phyloP scores from a whole-genome alignment of 2,113 vertebrate genomes.

The Clarias gariepinus region DNA sequence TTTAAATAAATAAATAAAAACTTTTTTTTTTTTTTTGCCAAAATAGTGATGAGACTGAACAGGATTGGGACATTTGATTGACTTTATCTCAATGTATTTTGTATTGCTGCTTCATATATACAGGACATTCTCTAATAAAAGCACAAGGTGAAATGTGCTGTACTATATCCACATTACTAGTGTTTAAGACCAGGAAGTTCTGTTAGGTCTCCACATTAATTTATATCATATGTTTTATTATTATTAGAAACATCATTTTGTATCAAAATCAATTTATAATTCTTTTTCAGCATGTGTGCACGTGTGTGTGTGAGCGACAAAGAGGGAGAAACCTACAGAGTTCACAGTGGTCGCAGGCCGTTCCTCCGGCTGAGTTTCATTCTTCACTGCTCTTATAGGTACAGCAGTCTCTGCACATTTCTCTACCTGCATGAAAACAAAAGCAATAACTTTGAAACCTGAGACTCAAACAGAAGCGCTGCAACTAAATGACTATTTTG shows the following conservation, averaged over 20 bases:
- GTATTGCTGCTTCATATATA: neutral
- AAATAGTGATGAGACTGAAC: neutral
- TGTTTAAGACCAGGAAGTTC: neutral
- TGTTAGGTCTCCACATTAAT: neutral
- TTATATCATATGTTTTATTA: neutral
- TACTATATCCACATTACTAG: neutral
- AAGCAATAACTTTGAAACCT: neutral
- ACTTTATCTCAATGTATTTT: no score
- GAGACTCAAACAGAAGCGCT: neutral
- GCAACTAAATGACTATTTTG: no score
- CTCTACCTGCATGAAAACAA: constrained; percentile 73
- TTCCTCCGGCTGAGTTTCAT: constrained; percentile 87
- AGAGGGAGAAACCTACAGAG: constrained; percentile 71
- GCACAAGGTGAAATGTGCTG: neutral
- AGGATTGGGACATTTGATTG: neutral
- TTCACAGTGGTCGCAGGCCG: constrained; percentile 79
- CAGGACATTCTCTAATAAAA: neutral
- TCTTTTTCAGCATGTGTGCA: neutral
- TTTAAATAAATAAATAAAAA: no score
- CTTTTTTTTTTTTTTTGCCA: neutral
- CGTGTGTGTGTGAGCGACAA: neutral
- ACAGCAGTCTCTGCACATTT: constrained; percentile 82
- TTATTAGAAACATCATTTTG: neutral
- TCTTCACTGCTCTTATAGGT: constrained; percentile 85
- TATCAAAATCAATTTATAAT: neutral